Evolutionary conservation across 1,140 invertebrate species (phyloP), one percentile per base, ranked within the genome.

Genomic region (Steinernema khuongi): DNA sequence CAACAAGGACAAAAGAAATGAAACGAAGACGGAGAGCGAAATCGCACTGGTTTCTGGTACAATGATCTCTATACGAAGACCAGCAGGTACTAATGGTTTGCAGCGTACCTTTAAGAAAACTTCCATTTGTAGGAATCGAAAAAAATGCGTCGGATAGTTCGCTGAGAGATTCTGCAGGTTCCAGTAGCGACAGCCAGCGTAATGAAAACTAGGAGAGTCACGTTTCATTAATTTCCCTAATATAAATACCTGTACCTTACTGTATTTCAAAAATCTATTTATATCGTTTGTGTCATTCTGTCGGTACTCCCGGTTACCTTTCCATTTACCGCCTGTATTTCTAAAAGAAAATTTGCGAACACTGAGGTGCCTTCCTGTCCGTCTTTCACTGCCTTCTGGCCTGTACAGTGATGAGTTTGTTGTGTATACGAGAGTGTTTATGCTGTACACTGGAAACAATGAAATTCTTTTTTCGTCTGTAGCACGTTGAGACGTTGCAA

Each of bases 11-110:
- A 71, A 28, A 18, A 32, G 32, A 7, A 22, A 60, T 26, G 2
- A 41, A 29, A 71, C 22, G 7, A 29, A 22, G 17, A 36, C 26
- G 32, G 33, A 71, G 31, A 36, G 32, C 22, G 32, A 31, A 50
- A 44, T 71, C 33, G 7, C 50, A 22, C 50, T 60, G 11, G 50
- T 60, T 22, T 60, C 50, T 26, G 50, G 50, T 26, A 60, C 50
- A 26, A 60, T 60, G 50, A 60, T 60, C 50, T 60, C 50, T 7
- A 60, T 71, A 1, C 66, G 32, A 14, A 71, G 70, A 71, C 70
- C 32, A 18, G 44, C 33, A 71, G 70, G 70, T 71, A 17, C 2
- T 22, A 22, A 67, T 67, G 66, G 4, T 4, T 7, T 30, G 7
- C 66, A 14, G 7, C 7, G 4, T 4, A 67, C 7, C 29, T 30